Conservation (phyloP, 2,888 invertebrate species). For the Hyles lineata region DNA sequence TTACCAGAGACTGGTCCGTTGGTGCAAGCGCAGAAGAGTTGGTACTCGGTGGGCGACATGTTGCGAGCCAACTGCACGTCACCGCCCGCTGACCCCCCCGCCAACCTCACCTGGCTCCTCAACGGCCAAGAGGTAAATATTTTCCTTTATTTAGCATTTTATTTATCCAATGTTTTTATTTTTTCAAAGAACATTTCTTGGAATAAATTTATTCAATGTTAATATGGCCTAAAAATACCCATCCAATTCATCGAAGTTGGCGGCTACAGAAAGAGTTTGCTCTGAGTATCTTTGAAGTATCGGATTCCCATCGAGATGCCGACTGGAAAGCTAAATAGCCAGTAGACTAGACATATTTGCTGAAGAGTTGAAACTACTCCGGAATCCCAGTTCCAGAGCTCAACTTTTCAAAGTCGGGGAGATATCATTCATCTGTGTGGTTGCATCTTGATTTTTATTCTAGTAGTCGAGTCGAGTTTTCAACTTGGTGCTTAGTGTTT, state of each 20-base stretch:
- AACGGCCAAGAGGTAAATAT: conserved; percentile 86
- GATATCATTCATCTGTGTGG: too few species aligned
- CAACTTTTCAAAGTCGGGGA: not conserved
- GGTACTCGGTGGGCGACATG: conserved; percentile 88
- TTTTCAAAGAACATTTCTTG: too few species aligned
- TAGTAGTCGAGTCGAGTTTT: too few species aligned
- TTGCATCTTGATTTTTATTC: too few species aligned
- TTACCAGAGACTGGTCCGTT: conserved; percentile 86
- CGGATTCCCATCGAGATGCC: not conserved
- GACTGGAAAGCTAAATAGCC: not conserved
- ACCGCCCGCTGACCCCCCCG: conserved; percentile 87
- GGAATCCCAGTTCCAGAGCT: conserved; percentile 1
- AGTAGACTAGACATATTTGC: conserved; percentile 15
- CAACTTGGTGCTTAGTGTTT: too few species aligned
- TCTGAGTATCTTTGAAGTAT: not conserved
- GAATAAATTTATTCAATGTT: not conserved
- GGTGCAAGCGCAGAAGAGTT: conserved; percentile 87
- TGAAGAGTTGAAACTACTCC: conserved; percentile 1
- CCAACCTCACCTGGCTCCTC: conserved; percentile 87
- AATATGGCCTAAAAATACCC: not conserved
- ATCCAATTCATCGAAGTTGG: not conserved
- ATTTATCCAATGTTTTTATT: too few species aligned
- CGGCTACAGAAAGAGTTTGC: not conserved
- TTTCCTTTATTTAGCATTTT: not conserved
- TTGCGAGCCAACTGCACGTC: conserved; percentile 89